Evolutionary conservation across 2,888 invertebrate species (phyloP), one percentile per base, ranked within the genome.

Genomic region (Sminthurides aquaticus): DNA sequence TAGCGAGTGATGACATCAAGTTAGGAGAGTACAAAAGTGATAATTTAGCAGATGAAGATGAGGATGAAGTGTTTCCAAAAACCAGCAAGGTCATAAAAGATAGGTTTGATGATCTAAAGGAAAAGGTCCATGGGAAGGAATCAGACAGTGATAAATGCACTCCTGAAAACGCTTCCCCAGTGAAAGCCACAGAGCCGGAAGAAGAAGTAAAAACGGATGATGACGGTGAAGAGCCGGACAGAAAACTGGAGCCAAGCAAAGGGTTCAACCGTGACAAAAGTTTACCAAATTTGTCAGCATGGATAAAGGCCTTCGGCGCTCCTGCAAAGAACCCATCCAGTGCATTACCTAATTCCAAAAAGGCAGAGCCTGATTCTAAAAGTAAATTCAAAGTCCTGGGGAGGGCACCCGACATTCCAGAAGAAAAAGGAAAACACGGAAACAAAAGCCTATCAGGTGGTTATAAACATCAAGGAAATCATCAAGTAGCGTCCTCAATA

Each of bases 301-400:
- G 92, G 92, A 90, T 92, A 69, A 91, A 91, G 79, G 92, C 92
- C 0, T 92, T 93, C 77, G 91, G 92, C 11, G 88, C 89, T 0
- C 91, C 92, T 0, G 28, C 49, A 15, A 54, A 52, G 20, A 25
- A 27, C 15, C 18, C 57, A 20, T 2, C 3, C 15, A 43, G 43
- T 18, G n/a, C 20, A 5, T 3, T 54, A 18, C 25, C 59, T 5
- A 27, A 24, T 49, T 72, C 62, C 73, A 89, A 76, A 64, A 78
- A 77, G 66, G 64, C 73, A 1, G 70, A 68, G 1, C 52, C 48
- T 15, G 62, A 68, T 29, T 58, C 70, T 28, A 74, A 74, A 62
- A 70, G 66, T 62, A 70, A 71, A 61, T 74, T 75, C 54, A 69
- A 71, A 48, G 72, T 75, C 15, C 70, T 75, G 69, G 73, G 75